A percentile compares a stretch with the other conserved stretches of the same genome.
phyloP scores from a whole-genome alignment of 2,888 invertebrate genomes.

The Homarus gammarus region DNA sequence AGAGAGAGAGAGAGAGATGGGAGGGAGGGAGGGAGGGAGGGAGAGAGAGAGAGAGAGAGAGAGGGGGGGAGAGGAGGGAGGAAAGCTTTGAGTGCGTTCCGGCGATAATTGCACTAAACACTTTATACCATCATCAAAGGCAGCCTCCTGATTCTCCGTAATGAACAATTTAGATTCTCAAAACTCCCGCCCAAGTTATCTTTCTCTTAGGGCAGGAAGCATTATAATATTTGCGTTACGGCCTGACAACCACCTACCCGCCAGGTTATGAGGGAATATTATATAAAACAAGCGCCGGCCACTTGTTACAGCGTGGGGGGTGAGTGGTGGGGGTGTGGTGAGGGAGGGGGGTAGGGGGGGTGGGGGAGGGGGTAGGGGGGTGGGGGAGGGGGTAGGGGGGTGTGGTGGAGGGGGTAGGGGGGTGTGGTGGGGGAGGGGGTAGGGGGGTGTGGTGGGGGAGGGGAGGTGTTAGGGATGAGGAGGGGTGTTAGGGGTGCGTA shows the following conservation, averaged over 20 bases:
- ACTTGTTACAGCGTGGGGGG: no score
- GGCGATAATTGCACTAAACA: neutral
- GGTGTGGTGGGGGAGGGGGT: no score
- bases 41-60: neutral
- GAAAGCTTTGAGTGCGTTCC: neutral
- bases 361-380: neutral
- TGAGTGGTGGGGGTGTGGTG: no score
- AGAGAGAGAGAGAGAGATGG: conserved; percentile 19
- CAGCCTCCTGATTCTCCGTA: neutral
- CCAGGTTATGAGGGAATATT: no score
- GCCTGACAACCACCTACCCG: neutral
- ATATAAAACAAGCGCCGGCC: no score
- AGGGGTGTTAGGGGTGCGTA: neutral
- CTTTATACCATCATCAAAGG: neutral
- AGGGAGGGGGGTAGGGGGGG: neutral
- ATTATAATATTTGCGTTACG: conserved; percentile 2
- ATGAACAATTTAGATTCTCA: conserved; percentile 12
- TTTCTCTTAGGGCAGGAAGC: neutral
- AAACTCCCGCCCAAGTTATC: neutral
- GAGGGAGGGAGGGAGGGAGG: neutral
- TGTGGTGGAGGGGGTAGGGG: no score
- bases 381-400: no score
- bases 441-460: no score
- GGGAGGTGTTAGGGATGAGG: neutral
- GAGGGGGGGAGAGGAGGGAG: neutral